Conservation (phyloP, 2,888 invertebrate species). For the Oligia strigilis region DNA sequence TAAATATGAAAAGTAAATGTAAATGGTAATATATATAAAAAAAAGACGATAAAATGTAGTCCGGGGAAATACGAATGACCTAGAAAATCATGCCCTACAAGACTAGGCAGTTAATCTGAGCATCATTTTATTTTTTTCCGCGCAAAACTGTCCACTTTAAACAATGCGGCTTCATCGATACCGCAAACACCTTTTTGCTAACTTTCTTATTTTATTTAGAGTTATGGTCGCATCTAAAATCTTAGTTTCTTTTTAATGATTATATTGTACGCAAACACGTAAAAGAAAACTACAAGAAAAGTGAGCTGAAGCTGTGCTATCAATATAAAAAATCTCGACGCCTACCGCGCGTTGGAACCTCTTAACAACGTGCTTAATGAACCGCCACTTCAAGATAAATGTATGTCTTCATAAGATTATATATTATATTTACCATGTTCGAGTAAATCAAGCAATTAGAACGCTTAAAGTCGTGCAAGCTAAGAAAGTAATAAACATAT, state of each 20-base stretch:
- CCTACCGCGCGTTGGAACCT: slow-evolving; percentile 19
- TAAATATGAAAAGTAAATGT: background rate
- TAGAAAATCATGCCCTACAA: slow-evolving; percentile 51
- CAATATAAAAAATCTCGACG: slow-evolving; percentile 45
- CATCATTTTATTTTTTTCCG: slow-evolving; percentile 68
- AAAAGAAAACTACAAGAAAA: slow-evolving; percentile 60
- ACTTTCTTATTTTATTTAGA: slow-evolving; percentile 76
- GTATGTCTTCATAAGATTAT: slow-evolving; percentile 22
- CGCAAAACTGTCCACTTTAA: slow-evolving; percentile 66
- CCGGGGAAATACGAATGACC: slow-evolving; percentile 44
- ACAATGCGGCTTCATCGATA: slow-evolving; percentile 77
- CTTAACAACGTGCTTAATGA: slow-evolving; percentile 36
- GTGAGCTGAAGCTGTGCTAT: slow-evolving; percentile 44
- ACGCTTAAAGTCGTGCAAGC: background rate
- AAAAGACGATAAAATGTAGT: slow-evolving; percentile 2
- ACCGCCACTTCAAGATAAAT: slow-evolving; percentile 21
- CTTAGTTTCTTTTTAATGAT: slow-evolving; percentile 68
- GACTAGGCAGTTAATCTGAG: slow-evolving; percentile 49
- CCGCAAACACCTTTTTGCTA: slow-evolving; percentile 76
- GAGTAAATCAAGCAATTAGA: slow-evolving; percentile 12
- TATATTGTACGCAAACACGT: slow-evolving; percentile 62
- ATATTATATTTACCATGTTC: slow-evolving; percentile 10
- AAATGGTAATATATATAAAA: background rate
- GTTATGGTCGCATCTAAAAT: slow-evolving; percentile 66
- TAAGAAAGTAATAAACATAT: slow-evolving; percentile 37